Percentiles rank a stretch among this genome's conserved stretches.
phyloP scores from a whole-genome alignment of 2,888 invertebrate species.

The Sceliomorpha sp. region DNA sequence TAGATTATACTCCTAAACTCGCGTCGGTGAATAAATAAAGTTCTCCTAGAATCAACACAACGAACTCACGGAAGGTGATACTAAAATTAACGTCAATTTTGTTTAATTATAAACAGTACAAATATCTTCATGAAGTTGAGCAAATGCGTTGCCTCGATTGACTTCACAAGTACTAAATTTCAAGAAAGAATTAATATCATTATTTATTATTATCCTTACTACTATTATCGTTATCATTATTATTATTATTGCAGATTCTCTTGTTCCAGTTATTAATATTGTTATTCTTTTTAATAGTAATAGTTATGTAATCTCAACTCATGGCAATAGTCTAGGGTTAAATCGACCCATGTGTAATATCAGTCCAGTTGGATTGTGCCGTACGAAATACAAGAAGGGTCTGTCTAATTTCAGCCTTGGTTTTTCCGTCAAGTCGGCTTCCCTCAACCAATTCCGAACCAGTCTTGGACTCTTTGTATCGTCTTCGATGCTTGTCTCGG shows the following conservation, averaged over 20 bases:
- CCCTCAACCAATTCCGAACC: constrained; percentile 56
- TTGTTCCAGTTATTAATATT: constrained; percentile 41
- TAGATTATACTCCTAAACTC: constrained; percentile 43
- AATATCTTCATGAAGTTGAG: constrained; percentile 32
- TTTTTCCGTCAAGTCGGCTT: constrained; percentile 79
- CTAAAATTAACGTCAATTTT: constrained; percentile 16
- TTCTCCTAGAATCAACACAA: constrained; percentile 56
- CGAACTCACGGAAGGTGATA: constrained; percentile 29
- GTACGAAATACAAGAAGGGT: constrained; percentile 93
- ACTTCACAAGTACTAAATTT: constrained; percentile 46
- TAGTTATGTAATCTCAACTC: constrained; percentile 26
- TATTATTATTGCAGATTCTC: constrained; percentile 40
- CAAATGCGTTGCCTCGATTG: constrained; percentile 36
- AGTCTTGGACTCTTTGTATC: constrained; percentile 24
- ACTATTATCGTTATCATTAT: constrained; percentile 43
- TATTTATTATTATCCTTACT: constrained; percentile 46
- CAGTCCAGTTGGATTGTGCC: constrained; percentile 95
- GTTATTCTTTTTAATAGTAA: constrained; percentile 37
- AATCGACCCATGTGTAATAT: constrained; percentile 93
- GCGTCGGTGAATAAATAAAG: constrained; percentile 62
- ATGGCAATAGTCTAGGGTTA: constrained; percentile 83
- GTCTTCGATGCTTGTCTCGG: constrained; percentile 67
- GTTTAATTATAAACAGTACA: constrained; percentile 13
- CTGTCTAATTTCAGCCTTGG: constrained; percentile 91
- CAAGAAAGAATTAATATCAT: constrained; percentile 59